phyloP scores from a whole-genome alignment of 1,140 invertebrate species.

The Bombus affinis region DNA sequence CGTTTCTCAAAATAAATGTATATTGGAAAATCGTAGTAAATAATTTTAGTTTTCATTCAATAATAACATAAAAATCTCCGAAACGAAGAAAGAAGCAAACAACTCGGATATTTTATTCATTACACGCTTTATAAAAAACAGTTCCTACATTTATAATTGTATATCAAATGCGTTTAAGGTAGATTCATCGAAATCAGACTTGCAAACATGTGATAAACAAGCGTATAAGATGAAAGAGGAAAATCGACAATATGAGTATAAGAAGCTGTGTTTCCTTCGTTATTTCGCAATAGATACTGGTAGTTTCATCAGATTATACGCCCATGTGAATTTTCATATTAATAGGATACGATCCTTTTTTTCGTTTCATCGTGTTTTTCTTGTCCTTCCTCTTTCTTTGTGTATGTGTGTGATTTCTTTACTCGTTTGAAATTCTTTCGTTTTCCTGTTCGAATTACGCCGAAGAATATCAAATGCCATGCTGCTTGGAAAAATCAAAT shows the following conservation, averaged over 20 bases:
- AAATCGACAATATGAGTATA: background rate
- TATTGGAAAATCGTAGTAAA: no score
- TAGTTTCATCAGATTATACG: slow-evolving; percentile 29
- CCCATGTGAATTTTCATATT: background rate
- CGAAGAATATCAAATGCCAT: background rate
- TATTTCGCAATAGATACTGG: background rate
- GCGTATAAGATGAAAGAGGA: background rate
- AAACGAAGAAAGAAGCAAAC: no score
- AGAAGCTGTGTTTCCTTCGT: background rate
- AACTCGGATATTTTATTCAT: no score
- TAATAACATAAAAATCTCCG: no score
- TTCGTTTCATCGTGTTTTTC: background rate
- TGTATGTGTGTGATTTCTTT: background rate
- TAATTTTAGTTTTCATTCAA: no score
- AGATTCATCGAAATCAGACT: background rate
- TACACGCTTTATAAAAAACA: no score
- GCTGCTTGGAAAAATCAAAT: background rate
- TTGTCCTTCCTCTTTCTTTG: no score
- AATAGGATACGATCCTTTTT: background rate
- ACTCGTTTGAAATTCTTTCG: background rate
- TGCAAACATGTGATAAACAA: background rate
- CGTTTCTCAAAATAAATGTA: no score
- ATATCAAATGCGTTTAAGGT: no score
- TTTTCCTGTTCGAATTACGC: background rate
- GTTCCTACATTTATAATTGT: no score